Evolutionary conservation across 1,140 invertebrate species (phyloP), one percentile per base, ranked within the genome.

Genomic region (Eumeta japonica): DNA sequence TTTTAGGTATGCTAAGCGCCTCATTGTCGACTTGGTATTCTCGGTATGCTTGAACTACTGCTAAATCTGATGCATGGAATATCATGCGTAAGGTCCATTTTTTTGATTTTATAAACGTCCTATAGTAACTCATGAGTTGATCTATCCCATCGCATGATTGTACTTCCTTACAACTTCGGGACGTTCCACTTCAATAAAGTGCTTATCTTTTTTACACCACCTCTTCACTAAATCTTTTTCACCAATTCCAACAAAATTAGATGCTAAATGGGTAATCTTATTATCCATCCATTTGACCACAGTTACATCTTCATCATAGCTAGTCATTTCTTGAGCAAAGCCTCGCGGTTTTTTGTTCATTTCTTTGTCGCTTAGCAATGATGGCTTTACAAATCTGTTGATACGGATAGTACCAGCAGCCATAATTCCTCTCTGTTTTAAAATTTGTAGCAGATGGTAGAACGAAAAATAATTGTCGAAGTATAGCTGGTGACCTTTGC

Each of bases 81-180:
- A 56, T 56, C 47, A 52, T 52, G 3, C 47, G 47, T 12, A 54
- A 27, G 16, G 48, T 37, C 61, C n/a, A n/a, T n/a, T n/a, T n/a
- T n/a, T n/a, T n/a, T n/a, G n/a, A n/a, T n/a, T n/a, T n/a, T n/a
- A n/a, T n/a, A n/a, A n/a, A n/a, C n/a, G n/a, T n/a, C n/a, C n/a
- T n/a, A n/a, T n/a, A n/a, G n/a, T n/a, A n/a, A n/a, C n/a, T n/a
- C n/a, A n/a, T n/a, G n/a, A n/a, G n/a, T n/a, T n/a, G n/a, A n/a
- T n/a, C n/a, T n/a, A 62, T 28, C 64, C 64, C 58, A 68, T 70
- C 7, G 50, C 50, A 19, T 56, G 50, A 50, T 67, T 65, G 30
- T 66, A 66, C 37, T 50, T 41, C n/a, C n/a, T n/a, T n/a, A 70
- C 50, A 1, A 65, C 37, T 50, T 63, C 52, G 32, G 60, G 63